Percentiles rank a stretch among this genome's conserved stretches.
These are phyloP conservation scores for Callocephalon fimbriatum DNA, from an alignment of 2,113 vertebrate genomes.

Conservation along the genomic window DNA sequence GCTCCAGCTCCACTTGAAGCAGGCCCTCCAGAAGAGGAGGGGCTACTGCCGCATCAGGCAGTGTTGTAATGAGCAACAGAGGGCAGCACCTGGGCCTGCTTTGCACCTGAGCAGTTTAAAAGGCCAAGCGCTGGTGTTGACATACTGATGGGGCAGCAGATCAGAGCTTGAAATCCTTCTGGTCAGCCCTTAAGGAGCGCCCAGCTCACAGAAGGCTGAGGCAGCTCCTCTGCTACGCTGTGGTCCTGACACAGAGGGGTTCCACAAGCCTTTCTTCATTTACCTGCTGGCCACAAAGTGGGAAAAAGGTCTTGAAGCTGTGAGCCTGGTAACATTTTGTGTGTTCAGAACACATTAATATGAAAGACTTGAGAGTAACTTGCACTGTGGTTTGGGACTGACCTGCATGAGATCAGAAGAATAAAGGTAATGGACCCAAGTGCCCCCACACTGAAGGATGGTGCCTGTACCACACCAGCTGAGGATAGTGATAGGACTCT, in stretches of 20 bases:
- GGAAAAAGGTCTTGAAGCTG: background rate
- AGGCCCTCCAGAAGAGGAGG: background rate
- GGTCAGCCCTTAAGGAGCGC: background rate
- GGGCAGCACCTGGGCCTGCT: accelerated
- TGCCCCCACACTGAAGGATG: background rate
- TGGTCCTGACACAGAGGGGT: accelerated
- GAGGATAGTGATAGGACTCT: background rate
- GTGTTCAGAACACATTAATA: background rate
- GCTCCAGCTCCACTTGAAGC: background rate
- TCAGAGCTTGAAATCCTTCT: too few relatives aligned
- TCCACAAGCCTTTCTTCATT: background rate
- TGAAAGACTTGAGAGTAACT: background rate
- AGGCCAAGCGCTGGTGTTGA: accelerated
- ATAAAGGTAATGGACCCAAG: background rate
- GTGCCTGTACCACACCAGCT: background rate
- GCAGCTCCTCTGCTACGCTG: background rate
- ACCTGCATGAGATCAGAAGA: background rate
- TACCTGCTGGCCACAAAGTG: accelerated
- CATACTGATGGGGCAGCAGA: accelerated
- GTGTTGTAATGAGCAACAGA: accelerated
- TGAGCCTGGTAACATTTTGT: background rate
- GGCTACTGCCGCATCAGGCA: background rate
- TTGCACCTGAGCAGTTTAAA: too few relatives aligned
- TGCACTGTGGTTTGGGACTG: accelerated
- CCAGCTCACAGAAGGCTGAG: accelerated